Evolutionary conservation across 2,888 invertebrate species (phyloP).

Genomic region (Aphodius granarius): DNA sequence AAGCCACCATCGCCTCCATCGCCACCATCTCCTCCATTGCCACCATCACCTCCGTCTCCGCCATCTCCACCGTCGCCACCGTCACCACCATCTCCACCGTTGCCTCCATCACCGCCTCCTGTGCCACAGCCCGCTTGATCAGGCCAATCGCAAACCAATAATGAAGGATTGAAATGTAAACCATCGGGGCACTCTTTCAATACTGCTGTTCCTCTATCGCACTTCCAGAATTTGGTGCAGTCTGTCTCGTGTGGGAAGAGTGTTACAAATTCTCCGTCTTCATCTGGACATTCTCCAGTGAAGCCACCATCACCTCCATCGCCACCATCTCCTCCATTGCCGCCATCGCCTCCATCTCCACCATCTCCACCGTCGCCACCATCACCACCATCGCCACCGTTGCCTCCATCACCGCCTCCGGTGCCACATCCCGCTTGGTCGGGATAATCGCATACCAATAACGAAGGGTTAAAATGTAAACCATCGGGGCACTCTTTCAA

Average conservation of each 20-base stretch:
- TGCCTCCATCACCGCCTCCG: not conserved
- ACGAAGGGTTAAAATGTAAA: conserved; percentile 25
- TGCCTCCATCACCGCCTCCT: not conserved
- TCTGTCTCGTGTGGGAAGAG: conserved; percentile 17
- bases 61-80: not conserved
- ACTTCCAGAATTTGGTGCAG: conserved; percentile 19
- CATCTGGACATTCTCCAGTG: conserved; percentile 7
- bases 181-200: conserved; percentile 9
- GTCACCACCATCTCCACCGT: conserved; percentile 3
- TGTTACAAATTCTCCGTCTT: not conserved
- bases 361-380: not conserved
- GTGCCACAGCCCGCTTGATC: not conserved
- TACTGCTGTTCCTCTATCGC: conserved; percentile 6
- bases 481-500: not conserved
- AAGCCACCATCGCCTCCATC: not conserved
- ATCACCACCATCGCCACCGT: not conserved
- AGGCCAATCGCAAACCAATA: not conserved
- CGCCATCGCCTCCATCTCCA: not conserved
- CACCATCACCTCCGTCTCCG: not conserved
- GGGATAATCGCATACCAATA: conserved; percentile 27
- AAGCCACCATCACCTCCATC: not conserved
- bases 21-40: not conserved
- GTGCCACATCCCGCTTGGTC: conserved; percentile 19
- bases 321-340: not conserved
- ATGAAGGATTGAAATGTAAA: conserved; percentile 11